Evolutionary conservation across 2,888 invertebrate species (phyloP).

Genomic region (Seladonia tumulorum): DNA sequence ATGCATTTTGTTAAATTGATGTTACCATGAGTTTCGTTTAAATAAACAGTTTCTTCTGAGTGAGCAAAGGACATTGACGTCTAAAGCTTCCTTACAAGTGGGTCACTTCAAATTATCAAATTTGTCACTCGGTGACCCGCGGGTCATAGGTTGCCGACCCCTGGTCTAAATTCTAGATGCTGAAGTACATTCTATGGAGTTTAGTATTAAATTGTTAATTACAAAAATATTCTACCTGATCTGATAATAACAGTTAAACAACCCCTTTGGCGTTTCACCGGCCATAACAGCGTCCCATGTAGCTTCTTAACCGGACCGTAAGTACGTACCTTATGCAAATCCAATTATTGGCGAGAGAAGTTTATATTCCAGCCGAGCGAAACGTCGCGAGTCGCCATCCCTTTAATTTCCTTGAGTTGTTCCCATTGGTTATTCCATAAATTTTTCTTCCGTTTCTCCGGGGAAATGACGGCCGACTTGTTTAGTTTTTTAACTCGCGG

Average conservation of each 20-base stretch:
- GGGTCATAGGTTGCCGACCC: too few relatives aligned
- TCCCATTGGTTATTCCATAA: not conserved
- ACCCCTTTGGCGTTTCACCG: not conserved
- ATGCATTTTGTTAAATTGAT: too few relatives aligned
- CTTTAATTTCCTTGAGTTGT: not conserved
- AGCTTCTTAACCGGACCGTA: not conserved
- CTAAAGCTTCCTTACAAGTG: too few relatives aligned
- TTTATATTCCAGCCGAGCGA: not conserved
- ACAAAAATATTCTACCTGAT: not conserved
- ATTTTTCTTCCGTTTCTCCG: not conserved
- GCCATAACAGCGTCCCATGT: not conserved
- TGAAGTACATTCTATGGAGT: too few relatives aligned
- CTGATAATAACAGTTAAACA: not conserved
- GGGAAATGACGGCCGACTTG: not conserved
- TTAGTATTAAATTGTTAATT: too few relatives aligned
- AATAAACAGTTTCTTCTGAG: too few relatives aligned
- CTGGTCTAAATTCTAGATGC: too few relatives aligned
- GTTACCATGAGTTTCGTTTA: too few relatives aligned
- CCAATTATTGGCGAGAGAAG: not conserved
- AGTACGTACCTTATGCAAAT: not conserved
- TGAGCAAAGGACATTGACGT: too few relatives aligned
- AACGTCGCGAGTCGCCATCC: not conserved
- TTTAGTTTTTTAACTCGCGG: not conserved
- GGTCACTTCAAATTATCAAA: too few relatives aligned
- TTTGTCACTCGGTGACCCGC: too few relatives aligned